These are phyloP conservation scores for Meles meles DNA, from an alignment of 2,113 vertebrate genomes.

Conservation along the genomic window DNA sequence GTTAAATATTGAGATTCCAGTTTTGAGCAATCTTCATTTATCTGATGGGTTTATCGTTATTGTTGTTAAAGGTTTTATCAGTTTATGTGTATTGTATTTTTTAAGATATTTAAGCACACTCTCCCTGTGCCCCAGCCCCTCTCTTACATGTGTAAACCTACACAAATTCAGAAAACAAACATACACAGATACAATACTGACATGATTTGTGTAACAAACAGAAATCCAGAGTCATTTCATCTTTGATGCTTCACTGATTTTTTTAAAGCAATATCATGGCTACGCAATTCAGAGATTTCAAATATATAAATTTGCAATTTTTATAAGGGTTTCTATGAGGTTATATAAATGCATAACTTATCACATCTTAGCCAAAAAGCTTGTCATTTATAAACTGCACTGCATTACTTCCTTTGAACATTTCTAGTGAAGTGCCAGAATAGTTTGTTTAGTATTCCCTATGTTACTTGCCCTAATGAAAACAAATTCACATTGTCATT, in stretches of 20 bases:
- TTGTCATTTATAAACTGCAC: conserved; percentile 8
- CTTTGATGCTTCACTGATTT: conserved; percentile 44
- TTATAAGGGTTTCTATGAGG: conserved; percentile 42
- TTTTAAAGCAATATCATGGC: conserved; percentile 46
- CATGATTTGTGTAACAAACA: conserved; percentile 56
- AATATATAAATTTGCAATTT: conserved; percentile 63
- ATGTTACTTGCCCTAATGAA: neutral
- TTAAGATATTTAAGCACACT: neutral
- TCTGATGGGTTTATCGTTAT: neutral
- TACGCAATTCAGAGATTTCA: conserved; percentile 60
- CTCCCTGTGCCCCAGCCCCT: neutral
- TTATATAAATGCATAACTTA: conserved; percentile 67
- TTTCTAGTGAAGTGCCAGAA: neutral
- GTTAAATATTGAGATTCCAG: neutral
- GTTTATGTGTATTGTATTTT: neutral
- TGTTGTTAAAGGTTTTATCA: neutral
- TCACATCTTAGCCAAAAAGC: conserved; percentile 52
- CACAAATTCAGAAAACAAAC: neutral
- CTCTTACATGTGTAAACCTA: neutral
- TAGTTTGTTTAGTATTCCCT: neutral
- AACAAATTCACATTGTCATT: neutral
- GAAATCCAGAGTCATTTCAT: conserved; percentile 39
- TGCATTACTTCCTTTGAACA: conserved; percentile 28
- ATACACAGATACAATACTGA: neutral
- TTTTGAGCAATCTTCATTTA: conserved; percentile 42